Percentiles rank a stretch among this genome's conserved stretches.
phyloP scores from a whole-genome alignment of 2,113 vertebrate genomes.

The Petromus typicus region DNA sequence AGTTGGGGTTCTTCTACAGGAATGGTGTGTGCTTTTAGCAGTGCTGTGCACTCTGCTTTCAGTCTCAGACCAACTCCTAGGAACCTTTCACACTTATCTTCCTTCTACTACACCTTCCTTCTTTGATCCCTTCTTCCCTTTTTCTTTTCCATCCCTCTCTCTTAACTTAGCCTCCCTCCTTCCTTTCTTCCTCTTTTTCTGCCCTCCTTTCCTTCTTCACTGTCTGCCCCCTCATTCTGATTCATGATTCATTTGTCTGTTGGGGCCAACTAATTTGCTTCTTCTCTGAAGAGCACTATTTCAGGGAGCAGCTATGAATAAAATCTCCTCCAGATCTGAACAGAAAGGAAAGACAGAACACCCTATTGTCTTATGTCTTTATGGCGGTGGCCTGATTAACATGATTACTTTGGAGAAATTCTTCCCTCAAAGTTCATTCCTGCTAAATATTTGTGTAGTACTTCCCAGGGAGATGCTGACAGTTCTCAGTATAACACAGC shows the following conservation, averaged over 20 bases:
- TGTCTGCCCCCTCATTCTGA: background rate
- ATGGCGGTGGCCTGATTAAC: conserved; percentile 3
- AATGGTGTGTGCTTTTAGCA: background rate
- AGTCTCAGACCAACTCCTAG: background rate
- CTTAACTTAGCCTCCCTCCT: too few species aligned
- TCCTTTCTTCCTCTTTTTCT: background rate
- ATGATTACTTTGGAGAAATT: conserved; percentile 47
- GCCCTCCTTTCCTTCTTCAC: background rate
- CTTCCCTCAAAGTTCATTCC: conserved; percentile 40
- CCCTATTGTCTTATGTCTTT: background rate
- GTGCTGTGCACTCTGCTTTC: background rate
- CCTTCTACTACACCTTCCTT: background rate
- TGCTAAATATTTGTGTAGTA: conserved; percentile 8
- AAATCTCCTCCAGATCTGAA: background rate
- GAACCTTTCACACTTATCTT: too few species aligned
- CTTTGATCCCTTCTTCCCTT: too few species aligned
- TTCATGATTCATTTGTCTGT: conserved; percentile 42
- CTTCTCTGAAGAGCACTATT: background rate
- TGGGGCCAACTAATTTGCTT: conserved; percentile 37
- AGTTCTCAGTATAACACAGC: conserved; percentile 6
- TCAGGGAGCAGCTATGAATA: conserved; percentile 7
- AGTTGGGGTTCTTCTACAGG: background rate
- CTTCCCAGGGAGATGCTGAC: conserved; percentile 21
- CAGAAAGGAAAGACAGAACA: background rate
- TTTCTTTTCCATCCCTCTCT: too few species aligned